Evolutionary conservation across 2,888 invertebrate species (phyloP), one percentile per base, ranked within the genome.

Genomic region (Drosophila fulvimacula): DNA sequence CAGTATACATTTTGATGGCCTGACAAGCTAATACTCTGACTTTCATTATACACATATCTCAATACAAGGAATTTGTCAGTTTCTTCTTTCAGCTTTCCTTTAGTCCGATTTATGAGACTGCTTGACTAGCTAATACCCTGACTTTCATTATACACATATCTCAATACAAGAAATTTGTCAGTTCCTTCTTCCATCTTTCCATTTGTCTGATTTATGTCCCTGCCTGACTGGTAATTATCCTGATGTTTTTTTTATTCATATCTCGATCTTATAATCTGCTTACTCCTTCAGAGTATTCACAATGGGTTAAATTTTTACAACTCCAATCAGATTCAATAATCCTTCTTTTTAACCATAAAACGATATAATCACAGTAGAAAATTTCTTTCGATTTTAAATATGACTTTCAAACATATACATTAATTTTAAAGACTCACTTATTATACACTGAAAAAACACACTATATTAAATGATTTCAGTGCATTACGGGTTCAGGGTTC

Each of bases 401-500:
- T 15, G 36, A 36, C 36, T 36, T 36, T 15, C 36, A 5, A 5
- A 13, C 36, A n/a, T 39, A 39, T 41, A 39, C 9, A 4, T 39
- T 17, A n/a, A 7, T 39, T 39, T 38, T 9, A 6, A 36, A 5
- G 15, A 15, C 15, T 30, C 30, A 38, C n/a, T 38, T 7, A 19
- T 19, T 13, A 13, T 41, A 41, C 41, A 41, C 41, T 44, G 27
- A 27, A 21, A 44, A n/a, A 17, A n/a, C 30, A 9, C 30, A 9
- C 2, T 10, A 10, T 10, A 10, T 30, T 7, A 17, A 21, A 21
- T 42, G 6, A 7, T 46, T n/a, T 6, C 9, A 27, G 27, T 46
- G 46, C 11, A 11, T 10, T 21, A 6, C 38, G 52, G 52, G 52
- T 52, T 38, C 36, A n/a, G 52, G 52, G 36, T n/a, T 17, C 5